These are phyloP conservation scores for Achlya flavicornis DNA, from an alignment of 2,888 invertebrate species.

Conservation along the genomic window DNA sequence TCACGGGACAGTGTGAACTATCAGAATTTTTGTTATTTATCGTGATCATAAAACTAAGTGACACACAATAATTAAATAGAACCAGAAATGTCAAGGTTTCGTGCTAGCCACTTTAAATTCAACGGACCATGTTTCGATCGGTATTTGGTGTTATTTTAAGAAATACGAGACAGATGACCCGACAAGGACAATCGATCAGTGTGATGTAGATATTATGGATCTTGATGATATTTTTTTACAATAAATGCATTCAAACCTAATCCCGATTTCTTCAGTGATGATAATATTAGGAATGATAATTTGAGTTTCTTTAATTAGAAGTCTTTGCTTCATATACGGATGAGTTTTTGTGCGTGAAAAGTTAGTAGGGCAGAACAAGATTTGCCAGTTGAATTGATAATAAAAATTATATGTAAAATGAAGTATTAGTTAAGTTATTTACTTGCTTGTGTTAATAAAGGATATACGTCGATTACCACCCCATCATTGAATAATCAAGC, in stretches of 20 bases:
- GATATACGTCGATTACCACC: background rate
- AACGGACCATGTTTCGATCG: background rate
- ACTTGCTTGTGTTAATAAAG: background rate
- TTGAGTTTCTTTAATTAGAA: too few relatives aligned
- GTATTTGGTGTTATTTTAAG: background rate
- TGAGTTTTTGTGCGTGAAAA: too few relatives aligned
- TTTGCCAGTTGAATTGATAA: too few relatives aligned
- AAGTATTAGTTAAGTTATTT: too few relatives aligned
- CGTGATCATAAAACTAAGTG: background rate
- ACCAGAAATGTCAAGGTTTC: slow-evolving; percentile 1
- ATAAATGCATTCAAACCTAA: background rate
- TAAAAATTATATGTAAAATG: too few relatives aligned
- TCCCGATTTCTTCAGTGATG: too few relatives aligned
- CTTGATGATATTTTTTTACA: background rate
- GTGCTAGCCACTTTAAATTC: background rate
- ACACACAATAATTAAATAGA: background rate
- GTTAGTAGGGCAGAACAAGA: too few relatives aligned
- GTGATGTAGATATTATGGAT: too few relatives aligned
- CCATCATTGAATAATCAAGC: background rate
- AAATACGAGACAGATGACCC: background rate
- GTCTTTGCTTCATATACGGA: too few relatives aligned
- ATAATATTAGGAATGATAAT: too few relatives aligned
- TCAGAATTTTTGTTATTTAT: slow-evolving; percentile 2
- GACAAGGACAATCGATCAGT: background rate
- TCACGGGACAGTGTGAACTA: background rate